These are phyloP conservation scores for Orestias chungarensis DNA, from an alignment of 2,797 vertebrate genomes.

Conservation along the genomic window DNA sequence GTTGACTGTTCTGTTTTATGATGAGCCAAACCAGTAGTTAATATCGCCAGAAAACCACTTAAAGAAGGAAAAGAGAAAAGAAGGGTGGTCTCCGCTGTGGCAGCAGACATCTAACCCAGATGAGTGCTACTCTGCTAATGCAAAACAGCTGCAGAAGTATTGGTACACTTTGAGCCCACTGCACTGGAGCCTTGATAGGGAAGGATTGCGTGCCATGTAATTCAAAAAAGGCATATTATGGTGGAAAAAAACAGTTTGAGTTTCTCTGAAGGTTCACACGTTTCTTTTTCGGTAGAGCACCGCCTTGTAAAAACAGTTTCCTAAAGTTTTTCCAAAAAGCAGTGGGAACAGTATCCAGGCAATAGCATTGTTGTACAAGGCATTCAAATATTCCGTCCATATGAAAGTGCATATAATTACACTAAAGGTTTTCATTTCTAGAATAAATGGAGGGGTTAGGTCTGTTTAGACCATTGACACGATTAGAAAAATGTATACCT, in stretches of 20 bases:
- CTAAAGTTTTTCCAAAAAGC: conserved; percentile 64
- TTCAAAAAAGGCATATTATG: conserved; percentile 53
- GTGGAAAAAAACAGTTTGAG: conserved; percentile 52
- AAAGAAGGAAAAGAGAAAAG: conserved; percentile 50
- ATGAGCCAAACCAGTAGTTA: conserved; percentile 64
- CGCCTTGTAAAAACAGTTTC: conserved; percentile 54
- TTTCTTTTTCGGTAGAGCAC: conserved; percentile 59
- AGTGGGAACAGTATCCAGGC: conserved; percentile 44
- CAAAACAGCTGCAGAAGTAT: conserved; percentile 60
- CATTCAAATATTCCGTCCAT: conserved; percentile 11
- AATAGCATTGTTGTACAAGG: conserved; percentile 7
- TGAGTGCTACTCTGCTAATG: conserved; percentile 58
- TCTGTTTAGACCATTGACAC: not conserved
- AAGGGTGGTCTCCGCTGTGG: conserved; percentile 51
- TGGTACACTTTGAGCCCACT: conserved; percentile 30
- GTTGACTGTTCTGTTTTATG: conserved; percentile 41
- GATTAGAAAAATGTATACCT: not conserved
- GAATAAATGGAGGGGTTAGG: not conserved
- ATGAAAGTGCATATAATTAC: conserved; percentile 1
- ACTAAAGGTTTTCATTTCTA: conserved; percentile 4
- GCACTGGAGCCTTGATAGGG: conserved; percentile 39
- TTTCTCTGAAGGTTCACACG: conserved; percentile 56
- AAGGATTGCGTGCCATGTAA: conserved; percentile 35
- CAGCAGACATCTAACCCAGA: conserved; percentile 42
- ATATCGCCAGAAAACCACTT: conserved; percentile 59